Evolutionary conservation across 2,113 vertebrate species (phyloP).

Genomic region (Xenus cinereus): DNA sequence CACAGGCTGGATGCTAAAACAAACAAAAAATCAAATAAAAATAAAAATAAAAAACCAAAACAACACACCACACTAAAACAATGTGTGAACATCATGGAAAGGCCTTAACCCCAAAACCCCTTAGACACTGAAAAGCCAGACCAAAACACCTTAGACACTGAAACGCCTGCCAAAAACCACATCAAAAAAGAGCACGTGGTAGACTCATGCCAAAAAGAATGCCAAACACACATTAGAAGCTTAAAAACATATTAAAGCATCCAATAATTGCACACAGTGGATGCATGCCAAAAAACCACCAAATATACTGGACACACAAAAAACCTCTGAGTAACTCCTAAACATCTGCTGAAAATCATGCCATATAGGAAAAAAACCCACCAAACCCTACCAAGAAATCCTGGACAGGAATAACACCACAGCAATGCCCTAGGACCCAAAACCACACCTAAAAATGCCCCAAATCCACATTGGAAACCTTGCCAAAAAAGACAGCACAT

Average conservation of each 20-base stretch:
- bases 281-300: background rate
- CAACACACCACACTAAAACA: too few relatives aligned
- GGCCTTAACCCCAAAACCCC: background rate
- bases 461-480: background rate
- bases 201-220: background rate
- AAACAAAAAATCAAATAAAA: too few relatives aligned
- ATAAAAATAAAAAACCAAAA: background rate
- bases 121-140: background rate
- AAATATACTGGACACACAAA: background rate
- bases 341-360: background rate
- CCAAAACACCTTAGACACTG: background rate
- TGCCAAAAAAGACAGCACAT: background rate
- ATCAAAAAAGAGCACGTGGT: background rate
- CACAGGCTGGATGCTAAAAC: background rate
- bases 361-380: background rate
- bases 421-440: background rate
- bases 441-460: background rate
- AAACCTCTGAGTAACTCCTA: background rate
- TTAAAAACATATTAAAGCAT: background rate
- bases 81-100: background rate
- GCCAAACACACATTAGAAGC: background rate
- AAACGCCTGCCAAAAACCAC: background rate
- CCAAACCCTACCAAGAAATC: background rate
- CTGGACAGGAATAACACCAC: background rate
- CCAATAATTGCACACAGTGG: background rate